Base-by-base conservation (phyloP, 92 coral and sea anemone species). In the Chrysogorgia sp. region DNA sequence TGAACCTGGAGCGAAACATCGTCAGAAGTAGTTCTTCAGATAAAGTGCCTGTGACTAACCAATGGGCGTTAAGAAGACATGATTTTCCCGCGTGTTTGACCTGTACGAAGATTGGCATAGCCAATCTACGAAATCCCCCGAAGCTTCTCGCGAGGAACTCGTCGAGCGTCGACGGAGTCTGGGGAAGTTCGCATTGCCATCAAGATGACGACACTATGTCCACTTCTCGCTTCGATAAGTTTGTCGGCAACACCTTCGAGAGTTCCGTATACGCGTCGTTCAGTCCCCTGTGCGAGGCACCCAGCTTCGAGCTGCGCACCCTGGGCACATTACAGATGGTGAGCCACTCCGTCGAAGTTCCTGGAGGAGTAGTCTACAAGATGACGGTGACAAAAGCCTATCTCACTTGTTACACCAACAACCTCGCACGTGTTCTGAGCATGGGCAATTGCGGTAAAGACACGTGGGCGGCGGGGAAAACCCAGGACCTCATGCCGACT, bases 141-240 rank as follows among this genome's bases (percentile, higher is more conserved):
- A 72, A 72, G 35, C 65, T 72, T 32, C 32, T 19, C 43, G 7
- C 17, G 15, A 31, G 79, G 9, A 72, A 72, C 35, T 32, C 79
- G 10, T 31, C 79, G 15, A 34, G 79, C 50, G 22, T 72, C 34
- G 79, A 72, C 32, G 79, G 79, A 0, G 52, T 35, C 24, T 72
- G 79, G 79, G 79, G 63, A 8, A 72, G 65, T 26, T n/a, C 41
- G 17, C 65, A 58, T 28, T 72, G 79, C 50, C 79, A 35, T 10
- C 14, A 34, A 17, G 37, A n/a, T 15, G 21, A 8, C 23, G 62
- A n/a, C 22, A 49, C 33, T 10, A 17, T 72, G 28, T 72, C 32
- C 43, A 52, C 65, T 19, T 30, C 64, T 15, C 53, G 66, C 15
- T 50, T 72, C 34, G 65, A 53, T 24, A 72, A 33, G 31, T 53